Evolutionary conservation across 2,797 vertebrate genomes (phyloP).

Genomic region (Darevskia nairensis): DNA sequence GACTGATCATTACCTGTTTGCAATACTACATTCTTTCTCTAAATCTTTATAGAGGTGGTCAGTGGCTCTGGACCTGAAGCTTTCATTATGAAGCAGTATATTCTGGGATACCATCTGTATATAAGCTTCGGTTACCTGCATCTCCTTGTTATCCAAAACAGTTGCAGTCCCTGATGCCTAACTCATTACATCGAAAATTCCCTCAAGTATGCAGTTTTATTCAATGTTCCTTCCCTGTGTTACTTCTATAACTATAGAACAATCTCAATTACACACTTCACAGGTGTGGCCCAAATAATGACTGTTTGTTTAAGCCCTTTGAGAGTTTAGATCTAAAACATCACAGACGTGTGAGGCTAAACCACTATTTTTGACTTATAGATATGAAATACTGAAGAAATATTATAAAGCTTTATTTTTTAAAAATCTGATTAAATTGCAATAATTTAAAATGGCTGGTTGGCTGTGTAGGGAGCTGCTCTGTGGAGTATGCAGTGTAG

Average conservation of each 20-base stretch:
- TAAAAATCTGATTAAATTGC: background rate
- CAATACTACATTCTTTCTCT: background rate
- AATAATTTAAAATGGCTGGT: background rate
- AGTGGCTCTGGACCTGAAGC: background rate
- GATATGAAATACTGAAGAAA: background rate
- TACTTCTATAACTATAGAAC: conserved; percentile 11
- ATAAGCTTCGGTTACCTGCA: background rate
- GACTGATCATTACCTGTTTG: background rate
- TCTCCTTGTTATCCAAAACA: conserved; percentile 18
- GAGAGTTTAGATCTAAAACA: background rate
- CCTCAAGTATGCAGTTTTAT: conserved; percentile 7
- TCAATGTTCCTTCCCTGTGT: conserved; percentile 1
- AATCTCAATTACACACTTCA: conserved; percentile 21
- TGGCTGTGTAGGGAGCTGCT: background rate
- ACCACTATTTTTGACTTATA: background rate
- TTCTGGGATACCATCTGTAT: background rate
- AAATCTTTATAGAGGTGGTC: background rate
- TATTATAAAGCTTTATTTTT: background rate
- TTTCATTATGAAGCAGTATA: background rate
- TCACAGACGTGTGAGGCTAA: background rate
- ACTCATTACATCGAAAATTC: conserved; percentile 19
- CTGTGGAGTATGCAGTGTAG: background rate
- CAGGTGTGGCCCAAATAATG: background rate
- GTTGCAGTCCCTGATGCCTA: background rate
- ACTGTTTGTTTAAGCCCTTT: background rate